These are phyloP conservation scores for Diplogasteroides magnus DNA, from an alignment of 1,140 invertebrate species.

Conservation along the genomic window DNA sequence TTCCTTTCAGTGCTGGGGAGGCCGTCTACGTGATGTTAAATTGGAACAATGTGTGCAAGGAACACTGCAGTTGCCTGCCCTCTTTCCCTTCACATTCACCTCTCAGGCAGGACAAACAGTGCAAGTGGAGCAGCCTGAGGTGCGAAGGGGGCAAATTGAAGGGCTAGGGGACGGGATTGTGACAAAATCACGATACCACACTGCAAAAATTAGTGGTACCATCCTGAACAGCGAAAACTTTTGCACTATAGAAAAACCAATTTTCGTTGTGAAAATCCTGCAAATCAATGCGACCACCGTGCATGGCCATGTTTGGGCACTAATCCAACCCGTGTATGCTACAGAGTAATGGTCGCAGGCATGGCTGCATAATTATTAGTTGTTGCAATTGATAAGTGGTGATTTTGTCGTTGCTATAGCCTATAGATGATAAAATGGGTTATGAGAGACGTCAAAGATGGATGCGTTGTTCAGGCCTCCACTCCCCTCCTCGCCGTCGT, in stretches of 20 bases:
- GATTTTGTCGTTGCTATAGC: too few species aligned
- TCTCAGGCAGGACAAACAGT: slow-evolving; percentile 4
- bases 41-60: slow-evolving; percentile 20
- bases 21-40: slow-evolving; percentile 20
- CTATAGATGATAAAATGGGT: background rate
- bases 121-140: background rate
- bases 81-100: slow-evolving; percentile 25
- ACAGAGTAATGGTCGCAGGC: too few species aligned
- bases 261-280: slow-evolving; percentile 14
- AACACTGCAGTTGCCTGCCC: background rate
- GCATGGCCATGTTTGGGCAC: too few species aligned
- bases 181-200: background rate
- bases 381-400: too few species aligned
- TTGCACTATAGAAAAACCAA: background rate
- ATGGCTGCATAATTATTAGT: too few species aligned
- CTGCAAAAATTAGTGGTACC: background rate
- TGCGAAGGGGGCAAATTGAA: slow-evolving; percentile 3
- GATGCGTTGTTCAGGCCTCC: background rate
- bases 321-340: too few species aligned
- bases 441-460: too few species aligned
- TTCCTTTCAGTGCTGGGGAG: slow-evolving; percentile 23
- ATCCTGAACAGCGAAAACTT: background rate
- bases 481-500: background rate
- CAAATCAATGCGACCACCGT: too few species aligned
- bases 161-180: slow-evolving; percentile 6